Conservation (phyloP, 2,888 invertebrate species). For the Aethes cnicana region DNA sequence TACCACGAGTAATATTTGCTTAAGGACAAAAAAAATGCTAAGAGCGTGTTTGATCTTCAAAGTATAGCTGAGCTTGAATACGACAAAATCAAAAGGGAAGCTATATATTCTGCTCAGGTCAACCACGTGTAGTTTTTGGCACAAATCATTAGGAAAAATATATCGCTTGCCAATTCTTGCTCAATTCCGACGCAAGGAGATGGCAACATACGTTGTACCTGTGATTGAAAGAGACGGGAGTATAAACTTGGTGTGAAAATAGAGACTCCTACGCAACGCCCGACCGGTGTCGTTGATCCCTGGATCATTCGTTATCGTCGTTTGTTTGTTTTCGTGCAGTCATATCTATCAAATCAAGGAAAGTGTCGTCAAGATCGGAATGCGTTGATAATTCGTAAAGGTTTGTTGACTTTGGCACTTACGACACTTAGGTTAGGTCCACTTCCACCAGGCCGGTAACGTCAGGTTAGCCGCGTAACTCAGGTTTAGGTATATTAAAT, state of each 20-base stretch:
- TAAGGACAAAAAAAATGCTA: background rate
- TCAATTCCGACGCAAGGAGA: slow-evolving; percentile 55
- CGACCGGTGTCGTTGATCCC: slow-evolving; percentile 74
- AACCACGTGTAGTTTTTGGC: slow-evolving; percentile 74
- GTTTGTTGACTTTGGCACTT: too few species aligned
- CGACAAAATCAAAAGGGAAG: slow-evolving; percentile 27
- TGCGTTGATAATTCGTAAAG: slow-evolving; percentile 9
- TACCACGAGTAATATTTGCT: slow-evolving; percentile 6
- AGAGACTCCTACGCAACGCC: slow-evolving; percentile 74
- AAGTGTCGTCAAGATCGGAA: slow-evolving; percentile 14
- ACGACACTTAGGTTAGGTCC: too few species aligned
- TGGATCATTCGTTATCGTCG: slow-evolving; percentile 53
- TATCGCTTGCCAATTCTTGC: slow-evolving; percentile 74
- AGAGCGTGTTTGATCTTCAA: background rate
- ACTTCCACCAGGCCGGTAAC: too few species aligned
- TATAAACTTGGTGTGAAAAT: slow-evolving; percentile 68
- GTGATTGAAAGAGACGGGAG: slow-evolving; percentile 47
- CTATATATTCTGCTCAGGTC: slow-evolving; percentile 48
- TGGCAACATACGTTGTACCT: slow-evolving; percentile 36
- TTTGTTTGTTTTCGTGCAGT: slow-evolving; percentile 58
- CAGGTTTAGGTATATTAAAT: too few species aligned
- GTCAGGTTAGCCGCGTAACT: too few species aligned
- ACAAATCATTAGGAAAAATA: slow-evolving; percentile 55
- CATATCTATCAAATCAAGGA: slow-evolving; percentile 34
- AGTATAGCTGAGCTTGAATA: background rate